Conservation (phyloP, 1,140 invertebrate genomes). For the Harlomillsia oculata region DNA sequence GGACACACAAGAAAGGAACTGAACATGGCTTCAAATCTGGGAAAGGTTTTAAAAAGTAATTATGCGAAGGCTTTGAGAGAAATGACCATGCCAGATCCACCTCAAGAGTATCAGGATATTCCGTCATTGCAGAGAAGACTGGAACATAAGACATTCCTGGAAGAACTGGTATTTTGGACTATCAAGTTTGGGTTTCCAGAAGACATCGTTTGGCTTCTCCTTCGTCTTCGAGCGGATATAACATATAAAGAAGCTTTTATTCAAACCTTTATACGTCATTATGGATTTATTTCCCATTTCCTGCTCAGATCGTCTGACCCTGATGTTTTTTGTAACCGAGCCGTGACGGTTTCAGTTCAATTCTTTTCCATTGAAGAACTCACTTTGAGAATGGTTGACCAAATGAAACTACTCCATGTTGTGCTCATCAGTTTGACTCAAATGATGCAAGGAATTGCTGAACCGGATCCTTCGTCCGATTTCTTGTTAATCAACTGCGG, state of each 20-base stretch:
- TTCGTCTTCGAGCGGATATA: slow-evolving; percentile 89
- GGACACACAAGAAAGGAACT: no score
- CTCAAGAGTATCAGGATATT: background rate
- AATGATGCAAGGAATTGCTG: slow-evolving; percentile 85
- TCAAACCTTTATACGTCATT: slow-evolving; percentile 86
- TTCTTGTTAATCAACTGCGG: slow-evolving; percentile 60
- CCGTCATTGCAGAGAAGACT: background rate
- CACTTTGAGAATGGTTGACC: slow-evolving; percentile 77
- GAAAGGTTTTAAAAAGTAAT: slow-evolving; percentile 44
- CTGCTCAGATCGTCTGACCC: slow-evolving; percentile 73
- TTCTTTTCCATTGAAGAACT: slow-evolving; percentile 87
- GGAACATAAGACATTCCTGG: slow-evolving; percentile 45
- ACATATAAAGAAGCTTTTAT: slow-evolving; percentile 69
- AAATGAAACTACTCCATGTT: slow-evolving; percentile 77
- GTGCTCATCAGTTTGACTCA: slow-evolving; percentile 85
- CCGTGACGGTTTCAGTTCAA: slow-evolving; percentile 92
- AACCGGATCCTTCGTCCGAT: slow-evolving; percentile 50
- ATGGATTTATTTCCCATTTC: slow-evolving; percentile 82
- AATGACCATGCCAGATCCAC: background rate
- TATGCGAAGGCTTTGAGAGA: slow-evolving; percentile 16
- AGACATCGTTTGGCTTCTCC: slow-evolving; percentile 81
- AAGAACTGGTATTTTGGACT: slow-evolving; percentile 95
- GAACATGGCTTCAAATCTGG: no score
- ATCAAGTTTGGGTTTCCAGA: slow-evolving; percentile 94
- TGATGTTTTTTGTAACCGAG: slow-evolving; percentile 81